A percentile compares a stretch with the other conserved stretches of the same genome.
These are phyloP conservation scores for Misgurnus anguillicaudatus DNA, from an alignment of 2,113 vertebrate species.

Conservation along the genomic window DNA sequence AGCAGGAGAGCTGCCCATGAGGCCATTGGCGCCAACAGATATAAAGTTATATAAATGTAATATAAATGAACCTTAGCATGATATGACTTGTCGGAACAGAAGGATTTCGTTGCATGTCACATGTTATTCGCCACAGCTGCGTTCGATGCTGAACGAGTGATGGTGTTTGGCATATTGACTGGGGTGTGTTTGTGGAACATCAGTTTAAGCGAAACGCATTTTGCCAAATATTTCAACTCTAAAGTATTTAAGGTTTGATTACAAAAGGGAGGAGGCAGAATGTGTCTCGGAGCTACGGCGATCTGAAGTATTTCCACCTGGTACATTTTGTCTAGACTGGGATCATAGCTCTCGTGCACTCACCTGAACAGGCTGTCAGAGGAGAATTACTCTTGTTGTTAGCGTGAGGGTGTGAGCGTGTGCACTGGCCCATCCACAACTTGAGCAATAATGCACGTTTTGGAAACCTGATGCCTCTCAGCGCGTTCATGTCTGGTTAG, in stretches of 20 bases:
- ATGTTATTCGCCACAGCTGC: conserved; percentile 21
- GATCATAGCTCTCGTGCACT: conserved; percentile 62
- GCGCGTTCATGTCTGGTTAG: conserved; percentile 57
- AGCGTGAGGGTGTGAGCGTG: conserved; percentile 53
- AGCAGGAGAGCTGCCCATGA: too few relatives aligned
- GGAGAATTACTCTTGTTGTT: conserved; percentile 51
- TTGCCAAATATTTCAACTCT: conserved; percentile 9
- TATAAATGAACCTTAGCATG: conserved; percentile 2
- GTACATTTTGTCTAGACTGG: conserved; percentile 68
- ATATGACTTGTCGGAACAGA: not conserved
- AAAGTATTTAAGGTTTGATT: conserved; percentile 27
- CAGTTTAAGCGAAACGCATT: conserved; percentile 31
- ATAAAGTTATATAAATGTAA: too few relatives aligned
- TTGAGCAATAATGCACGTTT: conserved; percentile 58
- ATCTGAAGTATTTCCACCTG: conserved; percentile 56
- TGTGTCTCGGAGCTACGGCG: conserved; percentile 5
- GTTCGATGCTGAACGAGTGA: conserved; percentile 27
- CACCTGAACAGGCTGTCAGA: conserved; percentile 53
- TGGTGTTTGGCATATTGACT: conserved; percentile 44
- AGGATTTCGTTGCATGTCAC: conserved; percentile 11
- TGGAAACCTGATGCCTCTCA: conserved; percentile 52
- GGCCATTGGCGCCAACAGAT: too few relatives aligned
- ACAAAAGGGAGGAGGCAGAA: conserved; percentile 26
- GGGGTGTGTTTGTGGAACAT: conserved; percentile 34
- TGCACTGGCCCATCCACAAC: conserved; percentile 35